Percentiles rank a stretch among this genome's conserved stretches.
These are phyloP conservation scores for Sphaerodactylus townsendi DNA, from an alignment of 2,113 vertebrate species.

Conservation along the genomic window DNA sequence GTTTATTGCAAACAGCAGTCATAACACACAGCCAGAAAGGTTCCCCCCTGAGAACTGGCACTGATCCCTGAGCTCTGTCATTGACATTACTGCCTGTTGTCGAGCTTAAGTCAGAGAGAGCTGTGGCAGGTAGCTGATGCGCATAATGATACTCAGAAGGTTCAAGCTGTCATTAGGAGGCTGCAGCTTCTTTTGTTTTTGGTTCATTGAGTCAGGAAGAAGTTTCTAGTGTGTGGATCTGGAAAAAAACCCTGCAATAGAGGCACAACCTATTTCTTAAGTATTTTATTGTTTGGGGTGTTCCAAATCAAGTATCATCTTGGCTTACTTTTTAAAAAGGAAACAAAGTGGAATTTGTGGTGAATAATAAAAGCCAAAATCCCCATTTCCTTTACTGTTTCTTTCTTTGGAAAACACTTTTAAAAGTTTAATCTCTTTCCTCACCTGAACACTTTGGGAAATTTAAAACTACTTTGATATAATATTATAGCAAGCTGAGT, in stretches of 20 bases:
- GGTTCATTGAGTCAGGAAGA: accelerated
- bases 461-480: slow-evolving; percentile 56
- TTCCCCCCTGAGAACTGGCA: background rate
- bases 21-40: background rate
- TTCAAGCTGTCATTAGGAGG: background rate
- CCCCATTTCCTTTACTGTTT: slow-evolving; percentile 12
- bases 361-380: slow-evolving; percentile 4
- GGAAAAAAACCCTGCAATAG: accelerated
- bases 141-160: slow-evolving; percentile 7
- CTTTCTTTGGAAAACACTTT: background rate
- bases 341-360: background rate
- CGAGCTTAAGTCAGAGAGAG: background rate
- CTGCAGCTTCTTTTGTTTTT: background rate
- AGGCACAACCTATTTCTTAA: background rate
- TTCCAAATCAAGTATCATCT: background rate
- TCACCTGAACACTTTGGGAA: slow-evolving; percentile 67
- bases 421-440: slow-evolving; percentile 59
- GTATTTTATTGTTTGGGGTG: background rate
- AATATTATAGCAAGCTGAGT: slow-evolving; percentile 48
- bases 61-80: background rate
- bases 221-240: background rate
- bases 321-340: background rate
- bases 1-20: slow-evolving; percentile 12
- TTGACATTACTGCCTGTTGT: background rate
- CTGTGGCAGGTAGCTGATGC: background rate